Base-by-base conservation (phyloP, 2,113 vertebrate genomes). In the Gobio gobio region DNA sequence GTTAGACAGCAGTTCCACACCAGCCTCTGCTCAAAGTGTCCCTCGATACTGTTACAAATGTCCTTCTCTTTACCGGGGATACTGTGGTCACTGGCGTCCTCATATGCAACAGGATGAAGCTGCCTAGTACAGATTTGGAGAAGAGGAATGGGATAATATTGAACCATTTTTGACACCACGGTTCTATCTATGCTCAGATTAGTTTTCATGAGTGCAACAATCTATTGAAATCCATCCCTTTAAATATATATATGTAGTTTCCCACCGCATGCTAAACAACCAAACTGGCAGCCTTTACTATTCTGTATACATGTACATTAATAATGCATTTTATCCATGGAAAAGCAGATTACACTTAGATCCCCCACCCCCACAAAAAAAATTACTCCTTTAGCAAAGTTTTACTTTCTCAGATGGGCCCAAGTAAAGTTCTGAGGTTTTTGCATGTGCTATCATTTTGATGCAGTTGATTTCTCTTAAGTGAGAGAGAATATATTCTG, bases 191-290 rank as follows among this genome's bases (percentile, higher is more conserved):
- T 51, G 78, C 58, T 79, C 58, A 1, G 18, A 78, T 33, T 56
- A 58, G 49, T 78, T 78, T 78, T 58, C 75, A 56, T 36, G n/a
- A 75, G 73, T 51, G 73, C 47, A 75, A 33, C 43, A 12, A 29
- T 64, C 43, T 68, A 9, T 68, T 81, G 78, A 45, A 81, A 68
- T 81, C 10, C 43, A 81, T 81, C 78, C 78, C 78, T 81, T 81
- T 68, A 81, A 81, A 29, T 51, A 68, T 10, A 29, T 47, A 20
- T 16, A 40, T 40, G 40, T 80, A 5, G n/a, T 81, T 81, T 68
- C 18, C 61, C 24, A 51, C 14, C 51, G 26, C 45, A 68, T 8
- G n/a, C 26, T 54, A 14, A 81, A 63, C 56, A 79, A 51, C 47
- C 47, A 76, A 7, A 51, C 26, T 76, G 66, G 36, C 76, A 78